These are phyloP conservation scores for Mustela erminea DNA, from an alignment of 2,797 vertebrate genomes.

Conservation along the genomic window DNA sequence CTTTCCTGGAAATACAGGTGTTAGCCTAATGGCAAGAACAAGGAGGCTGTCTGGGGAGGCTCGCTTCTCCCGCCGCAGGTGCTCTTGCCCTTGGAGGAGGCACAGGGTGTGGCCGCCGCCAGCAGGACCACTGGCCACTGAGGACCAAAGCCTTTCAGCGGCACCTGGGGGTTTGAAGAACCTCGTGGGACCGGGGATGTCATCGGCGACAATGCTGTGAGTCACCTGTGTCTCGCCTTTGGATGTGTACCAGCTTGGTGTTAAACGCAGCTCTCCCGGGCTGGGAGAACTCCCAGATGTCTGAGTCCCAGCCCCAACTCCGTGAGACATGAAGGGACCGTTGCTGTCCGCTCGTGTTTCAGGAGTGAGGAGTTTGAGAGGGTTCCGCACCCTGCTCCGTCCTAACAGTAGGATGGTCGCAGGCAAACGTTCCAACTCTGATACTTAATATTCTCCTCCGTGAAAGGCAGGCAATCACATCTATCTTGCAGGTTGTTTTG, in stretches of 20 bases:
- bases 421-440: background rate
- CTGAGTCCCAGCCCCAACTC: background rate
- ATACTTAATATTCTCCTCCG: background rate
- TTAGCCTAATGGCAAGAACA: constrained; percentile 25
- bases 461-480: background rate
- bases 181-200: rapidly evolving
- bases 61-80: rapidly evolving
- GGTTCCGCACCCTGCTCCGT: background rate
- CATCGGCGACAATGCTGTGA: rapidly evolving
- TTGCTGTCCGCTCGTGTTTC: rapidly evolving
- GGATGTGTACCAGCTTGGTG: rapidly evolving
- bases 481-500: background rate
- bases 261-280: rapidly evolving
- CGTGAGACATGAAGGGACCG: rapidly evolving
- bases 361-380: rapidly evolving
- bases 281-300: background rate
- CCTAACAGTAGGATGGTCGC: background rate
- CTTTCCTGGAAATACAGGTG: constrained; percentile 74
- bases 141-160: rapidly evolving
- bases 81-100: background rate
- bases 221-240: rapidly evolving
- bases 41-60: background rate
- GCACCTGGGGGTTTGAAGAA: background rate
- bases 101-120: rapidly evolving
- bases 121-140: rapidly evolving